phyloP scores from a whole-genome alignment of 2,888 invertebrate genomes.

The Boloria euphrosyne region DNA sequence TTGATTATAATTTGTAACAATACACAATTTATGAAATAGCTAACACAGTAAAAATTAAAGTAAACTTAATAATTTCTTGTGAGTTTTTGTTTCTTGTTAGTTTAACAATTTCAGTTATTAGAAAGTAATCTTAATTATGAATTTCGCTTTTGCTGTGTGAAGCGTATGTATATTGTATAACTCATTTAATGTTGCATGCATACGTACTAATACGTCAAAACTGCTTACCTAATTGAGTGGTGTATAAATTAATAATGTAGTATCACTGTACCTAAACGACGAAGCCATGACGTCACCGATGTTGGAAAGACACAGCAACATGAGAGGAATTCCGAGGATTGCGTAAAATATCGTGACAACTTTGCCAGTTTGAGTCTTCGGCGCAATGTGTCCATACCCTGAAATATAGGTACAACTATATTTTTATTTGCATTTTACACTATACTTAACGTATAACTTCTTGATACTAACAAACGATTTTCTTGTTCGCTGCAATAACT shows the following conservation, averaged over 20 bases:
- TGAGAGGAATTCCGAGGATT: slow-evolving; percentile 96
- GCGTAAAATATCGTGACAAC: slow-evolving; percentile 98
- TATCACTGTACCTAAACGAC: slow-evolving; percentile 87
- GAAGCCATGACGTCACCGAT: slow-evolving; percentile 97
- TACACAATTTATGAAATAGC: too few relatives aligned
- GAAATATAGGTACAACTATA: slow-evolving; percentile 34
- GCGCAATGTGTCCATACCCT: slow-evolving; percentile 98
- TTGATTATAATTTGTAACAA: background rate
- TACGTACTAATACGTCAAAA: too few relatives aligned
- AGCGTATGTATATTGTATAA: too few relatives aligned
- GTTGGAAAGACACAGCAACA: slow-evolving; percentile 96
- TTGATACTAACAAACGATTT: too few relatives aligned
- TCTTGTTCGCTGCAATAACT: too few relatives aligned
- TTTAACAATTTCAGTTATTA: too few relatives aligned
- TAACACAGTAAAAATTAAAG: background rate
- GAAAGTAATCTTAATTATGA: too few relatives aligned
- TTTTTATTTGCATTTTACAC: background rate
- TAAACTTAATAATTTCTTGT: too few relatives aligned
- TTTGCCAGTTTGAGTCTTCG: slow-evolving; percentile 96
- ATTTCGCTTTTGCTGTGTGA: too few relatives aligned
- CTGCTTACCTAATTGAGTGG: too few relatives aligned
- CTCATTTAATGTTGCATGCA: too few relatives aligned
- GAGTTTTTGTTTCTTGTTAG: too few relatives aligned
- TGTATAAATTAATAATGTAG: background rate
- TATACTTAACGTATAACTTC: background rate